phyloP scores from a whole-genome alignment of 30 jellyfish, hydroid and myxozoan genomes.

The Rhopilema esculentum region DNA sequence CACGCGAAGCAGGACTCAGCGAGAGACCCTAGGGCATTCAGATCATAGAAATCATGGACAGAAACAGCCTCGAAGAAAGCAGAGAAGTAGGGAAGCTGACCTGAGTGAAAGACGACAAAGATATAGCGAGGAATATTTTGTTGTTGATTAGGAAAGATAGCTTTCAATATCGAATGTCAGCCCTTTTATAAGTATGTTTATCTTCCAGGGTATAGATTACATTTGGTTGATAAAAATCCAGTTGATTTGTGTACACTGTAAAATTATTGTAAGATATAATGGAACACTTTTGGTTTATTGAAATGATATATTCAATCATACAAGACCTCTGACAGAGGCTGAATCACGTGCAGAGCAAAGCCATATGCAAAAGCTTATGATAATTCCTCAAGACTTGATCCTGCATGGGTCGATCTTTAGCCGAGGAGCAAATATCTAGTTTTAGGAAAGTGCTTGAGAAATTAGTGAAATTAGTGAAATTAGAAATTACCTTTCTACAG shows the following conservation, averaged over 20 bases:
- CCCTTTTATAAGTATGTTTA: not conserved
- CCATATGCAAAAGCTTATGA: too few species aligned
- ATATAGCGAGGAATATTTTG: conserved; percentile 50
- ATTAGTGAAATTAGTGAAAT: too few species aligned
- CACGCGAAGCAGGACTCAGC: conserved; percentile 7
- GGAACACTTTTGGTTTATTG: too few species aligned
- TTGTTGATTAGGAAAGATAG: not conserved
- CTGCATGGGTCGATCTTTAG: too few species aligned
- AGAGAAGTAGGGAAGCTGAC: conserved; percentile 8
- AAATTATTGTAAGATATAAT: not conserved
- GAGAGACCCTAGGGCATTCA: not conserved
- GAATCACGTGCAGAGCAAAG: too few species aligned
- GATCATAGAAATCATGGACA: conserved; percentile 4
- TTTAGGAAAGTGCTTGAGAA: too few species aligned
- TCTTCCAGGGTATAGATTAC: not conserved
- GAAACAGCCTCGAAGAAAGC: conserved; percentile 31
- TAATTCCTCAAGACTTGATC: too few species aligned
- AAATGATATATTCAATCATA: too few species aligned
- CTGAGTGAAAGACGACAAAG: conserved; percentile 12
- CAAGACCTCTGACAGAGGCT: too few species aligned
- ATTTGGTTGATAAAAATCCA: not conserved
- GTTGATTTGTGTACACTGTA: not conserved
- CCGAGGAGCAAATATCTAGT: too few species aligned
- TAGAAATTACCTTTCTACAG: too few species aligned
- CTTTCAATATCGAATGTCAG: not conserved